Conservation (phyloP, 2,797 vertebrate genomes). For the Sebastes hubbsi region DNA sequence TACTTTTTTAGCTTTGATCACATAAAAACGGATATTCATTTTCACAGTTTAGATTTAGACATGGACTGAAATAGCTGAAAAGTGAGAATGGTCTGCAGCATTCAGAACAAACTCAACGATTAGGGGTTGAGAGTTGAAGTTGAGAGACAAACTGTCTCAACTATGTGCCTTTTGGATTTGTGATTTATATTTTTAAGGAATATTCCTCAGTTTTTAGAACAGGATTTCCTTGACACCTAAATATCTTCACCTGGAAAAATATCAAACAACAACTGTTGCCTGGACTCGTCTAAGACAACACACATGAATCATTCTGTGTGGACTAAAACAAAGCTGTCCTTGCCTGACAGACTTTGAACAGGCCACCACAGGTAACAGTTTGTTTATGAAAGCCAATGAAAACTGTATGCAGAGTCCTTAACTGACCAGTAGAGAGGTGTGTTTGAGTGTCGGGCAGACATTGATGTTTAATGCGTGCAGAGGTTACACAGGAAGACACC, state of each 20-base stretch:
- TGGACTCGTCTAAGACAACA: neutral
- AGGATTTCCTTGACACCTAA: too few species aligned
- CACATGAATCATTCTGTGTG: neutral
- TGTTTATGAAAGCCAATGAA: neutral
- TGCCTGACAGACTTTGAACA: too few species aligned
- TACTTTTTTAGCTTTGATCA: neutral
- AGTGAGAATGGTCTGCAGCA: too few species aligned
- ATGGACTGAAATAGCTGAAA: too few species aligned
- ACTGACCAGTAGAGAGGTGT: neutral
- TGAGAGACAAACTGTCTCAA: too few species aligned
- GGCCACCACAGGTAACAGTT: too few species aligned
- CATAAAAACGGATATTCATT: neutral
- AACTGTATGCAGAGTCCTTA: neutral
- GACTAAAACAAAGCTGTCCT: neutral
- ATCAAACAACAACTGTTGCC: neutral
- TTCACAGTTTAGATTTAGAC: neutral
- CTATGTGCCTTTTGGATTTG: too few species aligned
- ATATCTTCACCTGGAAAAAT: too few species aligned
- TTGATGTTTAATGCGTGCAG: neutral
- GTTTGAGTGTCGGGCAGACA: neutral
- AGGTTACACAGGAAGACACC: fast-evolving
- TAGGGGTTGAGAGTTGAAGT: too few species aligned
- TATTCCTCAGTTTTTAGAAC: too few species aligned
- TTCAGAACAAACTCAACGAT: too few species aligned
- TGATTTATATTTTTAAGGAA: too few species aligned